phyloP scores from a whole-genome alignment of 2,113 vertebrate genomes.

The Zonotrichia leucophrys region DNA sequence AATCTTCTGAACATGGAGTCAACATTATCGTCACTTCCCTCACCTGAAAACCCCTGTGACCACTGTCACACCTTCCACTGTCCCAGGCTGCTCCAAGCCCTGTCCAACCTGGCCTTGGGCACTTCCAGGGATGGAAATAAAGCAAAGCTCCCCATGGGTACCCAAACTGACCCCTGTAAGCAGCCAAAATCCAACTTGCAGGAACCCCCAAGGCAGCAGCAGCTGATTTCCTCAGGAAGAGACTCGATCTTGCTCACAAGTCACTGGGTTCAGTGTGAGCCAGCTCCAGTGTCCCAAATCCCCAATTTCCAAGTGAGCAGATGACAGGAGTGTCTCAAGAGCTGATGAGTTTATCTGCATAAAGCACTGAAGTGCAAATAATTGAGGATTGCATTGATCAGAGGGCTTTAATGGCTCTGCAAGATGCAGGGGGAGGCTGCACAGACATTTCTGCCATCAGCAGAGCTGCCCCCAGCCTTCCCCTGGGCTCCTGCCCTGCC shows the following conservation, averaged over 20 bases:
- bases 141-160: not conserved
- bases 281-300: not conserved
- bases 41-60: no score
- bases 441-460: not conserved
- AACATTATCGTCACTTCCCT: no score
- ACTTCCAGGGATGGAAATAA: not conserved
- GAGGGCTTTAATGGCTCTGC: not conserved
- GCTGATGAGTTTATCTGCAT: not conserved
- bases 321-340: not conserved
- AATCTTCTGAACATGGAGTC: no score
- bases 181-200: not conserved
- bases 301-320: not conserved
- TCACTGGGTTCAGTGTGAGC: not conserved
- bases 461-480: not conserved
- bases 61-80: rapidly evolving
- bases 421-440: not conserved
- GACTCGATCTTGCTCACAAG: not conserved
- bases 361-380: not conserved
- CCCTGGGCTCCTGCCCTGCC: not conserved
- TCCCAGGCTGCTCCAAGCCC: not conserved
- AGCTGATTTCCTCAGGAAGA: not conserved
- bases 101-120: rapidly evolving
- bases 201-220: not conserved
- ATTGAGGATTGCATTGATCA: not conserved
- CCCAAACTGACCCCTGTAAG: not conserved